Conservation (phyloP, 2,797 vertebrate genomes). For the Podargus strigoides region DNA sequence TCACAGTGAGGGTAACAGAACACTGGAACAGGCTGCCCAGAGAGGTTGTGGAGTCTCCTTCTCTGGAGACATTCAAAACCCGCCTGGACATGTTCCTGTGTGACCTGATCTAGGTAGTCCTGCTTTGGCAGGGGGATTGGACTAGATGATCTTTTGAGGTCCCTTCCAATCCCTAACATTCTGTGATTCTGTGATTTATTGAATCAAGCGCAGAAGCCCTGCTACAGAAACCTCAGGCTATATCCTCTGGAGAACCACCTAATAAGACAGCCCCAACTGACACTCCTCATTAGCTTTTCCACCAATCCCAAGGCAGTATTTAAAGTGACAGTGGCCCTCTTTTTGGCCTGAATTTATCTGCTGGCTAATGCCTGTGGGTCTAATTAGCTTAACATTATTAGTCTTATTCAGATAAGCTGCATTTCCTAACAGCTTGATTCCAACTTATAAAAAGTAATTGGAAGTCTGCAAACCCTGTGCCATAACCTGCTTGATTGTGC, state of each 20-base stretch:
- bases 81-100: no score
- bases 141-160: no score
- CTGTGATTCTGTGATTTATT: no score
- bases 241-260: conserved; percentile 66
- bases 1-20: no score
- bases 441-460: conserved; percentile 71
- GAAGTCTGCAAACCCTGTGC: conserved; percentile 43
- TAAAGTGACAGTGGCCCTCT: conserved; percentile 75
- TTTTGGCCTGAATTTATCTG: conserved; percentile 68
- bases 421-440: conserved; percentile 71
- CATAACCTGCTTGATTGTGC: conserved; percentile 31
- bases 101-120: no score
- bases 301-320: conserved; percentile 69
- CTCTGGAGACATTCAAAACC: no score
- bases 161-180: no score
- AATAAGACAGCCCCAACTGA: conserved; percentile 74
- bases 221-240: conserved; percentile 68
- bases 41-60: no score
- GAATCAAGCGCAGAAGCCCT: conserved; percentile 69
- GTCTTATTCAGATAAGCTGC: conserved; percentile 67
- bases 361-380: conserved; percentile 57
- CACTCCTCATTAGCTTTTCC: conserved; percentile 74
- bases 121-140: no score
- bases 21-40: no score
- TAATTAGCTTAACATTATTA: conserved; percentile 72